These are phyloP conservation scores for Drosophila stalkeri DNA, from an alignment of 2,888 invertebrate genomes.

Conservation along the genomic window DNA sequence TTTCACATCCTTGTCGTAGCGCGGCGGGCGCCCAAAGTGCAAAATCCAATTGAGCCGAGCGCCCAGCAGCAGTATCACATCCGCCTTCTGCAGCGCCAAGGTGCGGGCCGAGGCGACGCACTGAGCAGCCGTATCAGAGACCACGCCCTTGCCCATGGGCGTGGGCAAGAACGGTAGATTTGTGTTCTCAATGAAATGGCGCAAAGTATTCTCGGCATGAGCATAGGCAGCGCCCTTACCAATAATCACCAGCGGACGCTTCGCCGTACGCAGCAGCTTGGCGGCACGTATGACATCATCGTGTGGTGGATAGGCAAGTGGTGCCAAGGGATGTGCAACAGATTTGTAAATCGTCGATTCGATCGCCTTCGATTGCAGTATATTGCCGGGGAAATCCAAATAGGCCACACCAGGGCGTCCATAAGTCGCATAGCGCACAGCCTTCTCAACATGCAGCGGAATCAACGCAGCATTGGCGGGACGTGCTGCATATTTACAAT, in stretches of 20 bases:
- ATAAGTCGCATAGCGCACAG: slow-evolving; percentile 92
- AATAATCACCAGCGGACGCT: slow-evolving; percentile 94
- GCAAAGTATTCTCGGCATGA: slow-evolving; percentile 90
- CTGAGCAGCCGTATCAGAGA: slow-evolving; percentile 88
- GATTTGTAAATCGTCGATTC: slow-evolving; percentile 82
- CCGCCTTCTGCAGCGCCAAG: slow-evolving; percentile 93
- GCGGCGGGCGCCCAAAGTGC: slow-evolving; percentile 96
- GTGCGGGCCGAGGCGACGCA: slow-evolving; percentile 96
- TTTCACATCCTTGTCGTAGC: slow-evolving; percentile 93
- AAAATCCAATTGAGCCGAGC: slow-evolving; percentile 99
- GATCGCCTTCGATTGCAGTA: slow-evolving; percentile 87
- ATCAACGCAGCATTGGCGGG: slow-evolving; percentile 93
- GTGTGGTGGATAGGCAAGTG: slow-evolving; percentile 91
- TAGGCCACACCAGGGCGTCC: slow-evolving; percentile 96
- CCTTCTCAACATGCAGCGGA: slow-evolving; percentile 96
- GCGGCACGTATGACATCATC: slow-evolving; percentile 90
- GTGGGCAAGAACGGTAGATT: slow-evolving; percentile 96
- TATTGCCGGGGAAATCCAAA: slow-evolving; percentile 95
- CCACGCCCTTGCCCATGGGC: slow-evolving; percentile 97
- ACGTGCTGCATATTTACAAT: slow-evolving; percentile 96
- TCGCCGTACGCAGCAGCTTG: slow-evolving; percentile 89
- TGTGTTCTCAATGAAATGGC: slow-evolving; percentile 89
- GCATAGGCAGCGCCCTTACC: slow-evolving; percentile 96
- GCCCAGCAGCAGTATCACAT: slow-evolving; percentile 94
- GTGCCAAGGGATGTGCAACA: slow-evolving; percentile 85